phyloP scores from a whole-genome alignment of 2,113 vertebrate genomes.

The Monopterus albus region DNA sequence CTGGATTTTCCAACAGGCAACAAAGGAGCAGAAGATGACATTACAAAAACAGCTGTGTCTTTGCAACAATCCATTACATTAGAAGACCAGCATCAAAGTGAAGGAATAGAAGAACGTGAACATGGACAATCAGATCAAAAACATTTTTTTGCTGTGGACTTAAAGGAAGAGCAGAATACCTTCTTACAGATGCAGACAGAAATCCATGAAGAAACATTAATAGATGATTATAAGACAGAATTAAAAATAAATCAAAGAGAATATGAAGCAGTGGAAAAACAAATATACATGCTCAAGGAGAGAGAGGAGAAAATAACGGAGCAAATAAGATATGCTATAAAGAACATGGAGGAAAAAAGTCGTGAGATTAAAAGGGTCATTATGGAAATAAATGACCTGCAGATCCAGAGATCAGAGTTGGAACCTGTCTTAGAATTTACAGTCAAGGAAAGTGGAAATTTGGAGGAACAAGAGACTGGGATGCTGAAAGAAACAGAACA shows the following conservation, averaged over 20 bases:
- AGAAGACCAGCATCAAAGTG: slow-evolving; percentile 5
- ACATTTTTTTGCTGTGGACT: neutral
- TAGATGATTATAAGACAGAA: slow-evolving; percentile 4
- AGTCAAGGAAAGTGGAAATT: neutral
- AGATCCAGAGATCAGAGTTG: slow-evolving; percentile 23
- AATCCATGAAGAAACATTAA: slow-evolving; percentile 20
- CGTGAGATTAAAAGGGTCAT: slow-evolving; percentile 50
- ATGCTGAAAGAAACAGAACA: slow-evolving; percentile 11
- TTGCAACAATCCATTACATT: neutral
- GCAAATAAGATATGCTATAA: slow-evolving; percentile 36
- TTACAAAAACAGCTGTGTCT: neutral
- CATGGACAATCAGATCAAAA: neutral
- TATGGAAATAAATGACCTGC: slow-evolving; percentile 50
- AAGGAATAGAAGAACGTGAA: slow-evolving; percentile 6
- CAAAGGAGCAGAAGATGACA: neutral
- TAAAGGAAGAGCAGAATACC: slow-evolving; percentile 6
- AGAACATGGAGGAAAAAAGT: slow-evolving; percentile 43
- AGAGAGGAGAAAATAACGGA: slow-evolving; percentile 44
- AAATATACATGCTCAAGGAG: slow-evolving; percentile 40
- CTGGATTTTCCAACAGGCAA: neutral
- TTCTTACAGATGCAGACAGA: slow-evolving; percentile 6
- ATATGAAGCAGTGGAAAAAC: slow-evolving; percentile 24
- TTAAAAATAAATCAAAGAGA: slow-evolving; percentile 9
- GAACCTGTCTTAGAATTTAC: slow-evolving; percentile 3
- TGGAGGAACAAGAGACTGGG: slow-evolving; percentile 13